Base-by-base conservation (phyloP, 2,113 vertebrate genomes). In the Gallinago jamesoni region DNA sequence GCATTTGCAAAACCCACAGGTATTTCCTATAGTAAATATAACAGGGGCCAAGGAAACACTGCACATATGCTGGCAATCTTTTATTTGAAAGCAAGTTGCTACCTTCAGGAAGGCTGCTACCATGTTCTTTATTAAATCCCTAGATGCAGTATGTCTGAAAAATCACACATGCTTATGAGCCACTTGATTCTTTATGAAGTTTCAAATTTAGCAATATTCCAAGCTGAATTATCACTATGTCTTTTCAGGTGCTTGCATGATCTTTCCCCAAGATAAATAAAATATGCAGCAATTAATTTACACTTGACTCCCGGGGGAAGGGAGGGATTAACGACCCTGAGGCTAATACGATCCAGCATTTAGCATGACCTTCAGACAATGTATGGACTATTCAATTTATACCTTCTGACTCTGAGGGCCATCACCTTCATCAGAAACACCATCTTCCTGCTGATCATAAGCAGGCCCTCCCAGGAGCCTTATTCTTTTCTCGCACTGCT, bases 401-500 rank as follows among this genome's bases (percentile, higher is more conserved):
- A 99, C 99, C 99, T 98, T 99, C 96, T 99, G 99, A 96, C 98
- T 99, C 70, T 98, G 98, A 47, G 98, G 98, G 8, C 98, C 99
- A 19, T 99, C 99, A 1, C 98, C 98, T 35, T 99, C 99, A 8
- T 99, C 99, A 39, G 94, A 97, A 89, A 95, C 78, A 33, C 98
- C 98, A 41, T 99, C 98, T 55, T 99, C 99, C 69, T 98, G 98
- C 88, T 98, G 98, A 91, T 99, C 99, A 57, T 99, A 99, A 95
- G 98, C 98, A 43, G 99, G 99, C 12, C 99, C 99, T 20, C 99
- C 99, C 22, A 99, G 97, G 14, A 98, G 94, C 39, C 98, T 98
- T 93, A 99, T 99, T 68, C 99, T 98, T 95, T 99, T 99, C 98
- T 99, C 99, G 41, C 99, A 99, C 62, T 99, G 99, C 96, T 99